These are phyloP conservation scores for Gobionotothen gibberifrons DNA, from an alignment of 2,797 vertebrate genomes.

Conservation along the genomic window DNA sequence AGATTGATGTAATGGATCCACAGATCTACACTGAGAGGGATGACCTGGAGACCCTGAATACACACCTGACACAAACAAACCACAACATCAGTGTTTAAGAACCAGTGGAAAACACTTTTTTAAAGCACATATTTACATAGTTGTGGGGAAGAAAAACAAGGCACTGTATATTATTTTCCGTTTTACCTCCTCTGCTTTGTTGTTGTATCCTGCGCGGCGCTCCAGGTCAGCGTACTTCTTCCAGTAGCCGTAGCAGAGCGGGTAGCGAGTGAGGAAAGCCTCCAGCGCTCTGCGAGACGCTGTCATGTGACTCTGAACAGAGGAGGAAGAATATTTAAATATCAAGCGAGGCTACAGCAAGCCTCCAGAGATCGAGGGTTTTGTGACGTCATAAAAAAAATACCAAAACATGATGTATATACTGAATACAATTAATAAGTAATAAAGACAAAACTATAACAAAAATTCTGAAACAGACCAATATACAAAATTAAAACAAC, in stretches of 20 bases:
- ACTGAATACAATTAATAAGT: too few relatives aligned
- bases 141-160: not conserved
- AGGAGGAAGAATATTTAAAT: not conserved
- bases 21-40: constrained; percentile 89
- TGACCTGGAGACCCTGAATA: constrained; percentile 83
- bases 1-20: constrained; percentile 92
- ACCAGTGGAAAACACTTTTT: not conserved
- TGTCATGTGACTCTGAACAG: constrained; percentile 80
- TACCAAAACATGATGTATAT: too few relatives aligned
- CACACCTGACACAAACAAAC: constrained; percentile 82
- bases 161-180: not conserved
- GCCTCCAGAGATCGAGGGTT: not conserved
- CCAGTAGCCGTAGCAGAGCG: constrained; percentile 92
- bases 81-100: not conserved
- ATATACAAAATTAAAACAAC: too few relatives aligned
- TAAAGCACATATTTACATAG: not conserved
- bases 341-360: not conserved
- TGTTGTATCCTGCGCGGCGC: constrained; percentile 77
- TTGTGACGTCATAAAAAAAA: not conserved
- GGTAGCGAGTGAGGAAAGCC: constrained; percentile 86
- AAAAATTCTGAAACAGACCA: too few relatives aligned
- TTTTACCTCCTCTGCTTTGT: constrained; percentile 86
- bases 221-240: constrained; percentile 90
- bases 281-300: constrained; percentile 84
- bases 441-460: too few relatives aligned